Evolutionary conservation across 2,888 invertebrate genomes (phyloP).

Genomic region (Plusia festucae): DNA sequence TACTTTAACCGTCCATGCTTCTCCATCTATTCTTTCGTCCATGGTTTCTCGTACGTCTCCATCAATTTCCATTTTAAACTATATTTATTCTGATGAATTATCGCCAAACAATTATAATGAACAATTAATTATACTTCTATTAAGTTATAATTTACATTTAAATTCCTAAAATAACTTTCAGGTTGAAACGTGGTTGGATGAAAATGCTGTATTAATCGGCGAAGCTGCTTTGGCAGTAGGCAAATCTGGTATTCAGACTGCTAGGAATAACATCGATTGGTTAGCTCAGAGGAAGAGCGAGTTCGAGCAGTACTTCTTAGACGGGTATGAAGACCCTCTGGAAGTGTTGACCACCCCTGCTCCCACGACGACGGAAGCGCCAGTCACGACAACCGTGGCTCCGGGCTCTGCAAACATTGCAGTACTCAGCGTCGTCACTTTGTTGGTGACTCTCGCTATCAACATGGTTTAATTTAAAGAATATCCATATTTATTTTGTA

Average conservation of each 20-base stretch:
- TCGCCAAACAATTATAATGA: background rate
- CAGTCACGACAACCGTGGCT: constrained; percentile 9
- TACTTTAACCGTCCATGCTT: too few relatives aligned
- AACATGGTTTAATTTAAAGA: constrained; percentile 56
- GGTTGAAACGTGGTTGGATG: constrained; percentile 75
- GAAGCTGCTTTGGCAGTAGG: constrained; percentile 65
- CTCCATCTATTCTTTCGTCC: too few relatives aligned
- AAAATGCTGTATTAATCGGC: constrained; percentile 66
- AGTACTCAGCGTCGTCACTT: constrained; percentile 69
- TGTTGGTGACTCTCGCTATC: constrained; percentile 68
- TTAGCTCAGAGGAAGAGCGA: constrained; percentile 68
- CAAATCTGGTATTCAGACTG: constrained; percentile 61
- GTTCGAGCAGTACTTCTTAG: constrained; percentile 72
- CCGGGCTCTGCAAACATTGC: constrained; percentile 71
- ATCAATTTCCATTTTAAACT: too few relatives aligned
- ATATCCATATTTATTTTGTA: constrained; percentile 21
- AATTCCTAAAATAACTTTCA: constrained; percentile 47
- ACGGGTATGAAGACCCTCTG: constrained; percentile 72
- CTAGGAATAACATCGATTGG: constrained; percentile 74
- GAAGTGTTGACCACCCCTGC: background rate
- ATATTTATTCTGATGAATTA: too few relatives aligned
- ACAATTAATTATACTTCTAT: background rate
- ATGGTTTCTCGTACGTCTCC: too few relatives aligned
- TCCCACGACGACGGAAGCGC: constrained; percentile 5
- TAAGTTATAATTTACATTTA: background rate